A percentile compares a stretch with the other conserved stretches of the same genome.
phyloP scores from a whole-genome alignment of 2,113 vertebrate genomes.

The Marmota flaviventris region DNA sequence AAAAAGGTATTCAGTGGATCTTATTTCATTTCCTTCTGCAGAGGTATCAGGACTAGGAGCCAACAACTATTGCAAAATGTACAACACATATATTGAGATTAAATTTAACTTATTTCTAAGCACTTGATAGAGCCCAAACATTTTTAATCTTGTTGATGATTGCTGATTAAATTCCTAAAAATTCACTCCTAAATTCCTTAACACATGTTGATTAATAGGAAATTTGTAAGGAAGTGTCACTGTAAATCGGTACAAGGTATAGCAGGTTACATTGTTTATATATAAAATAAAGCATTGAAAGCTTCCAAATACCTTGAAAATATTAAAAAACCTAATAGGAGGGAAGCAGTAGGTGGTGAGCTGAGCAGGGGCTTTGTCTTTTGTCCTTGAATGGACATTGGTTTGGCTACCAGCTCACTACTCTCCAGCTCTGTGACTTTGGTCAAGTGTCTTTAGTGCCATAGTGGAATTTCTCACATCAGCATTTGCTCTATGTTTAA shows the following conservation, averaged over 20 bases:
- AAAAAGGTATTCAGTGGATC: neutral
- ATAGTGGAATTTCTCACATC: neutral
- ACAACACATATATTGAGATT: neutral
- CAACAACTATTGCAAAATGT: neutral
- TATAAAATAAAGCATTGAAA: neutral
- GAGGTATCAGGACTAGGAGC: neutral
- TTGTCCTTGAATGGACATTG: neutral
- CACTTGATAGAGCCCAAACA: neutral
- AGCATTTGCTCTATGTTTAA: neutral
- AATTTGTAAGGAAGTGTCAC: neutral
- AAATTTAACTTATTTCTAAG: conserved; percentile 16
- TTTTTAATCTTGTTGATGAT: neutral
- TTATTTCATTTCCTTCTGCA: conserved; percentile 31
- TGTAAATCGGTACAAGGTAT: neutral
- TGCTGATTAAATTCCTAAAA: neutral
- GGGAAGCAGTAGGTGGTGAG: neutral
- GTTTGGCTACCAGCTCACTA: too few relatives aligned
- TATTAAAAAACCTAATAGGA: neutral
- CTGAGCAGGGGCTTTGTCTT: neutral
- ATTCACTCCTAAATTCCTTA: conserved; percentile 43
- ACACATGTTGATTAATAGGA: conserved; percentile 1
- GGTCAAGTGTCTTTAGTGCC: neutral
- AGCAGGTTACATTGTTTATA: neutral
- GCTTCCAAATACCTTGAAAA: neutral
- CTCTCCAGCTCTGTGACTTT: neutral